Evolutionary conservation across 92 coral and sea anemone species (phyloP), one percentile per base, ranked within the genome.

Genomic region (Bergia puertoricense): DNA sequence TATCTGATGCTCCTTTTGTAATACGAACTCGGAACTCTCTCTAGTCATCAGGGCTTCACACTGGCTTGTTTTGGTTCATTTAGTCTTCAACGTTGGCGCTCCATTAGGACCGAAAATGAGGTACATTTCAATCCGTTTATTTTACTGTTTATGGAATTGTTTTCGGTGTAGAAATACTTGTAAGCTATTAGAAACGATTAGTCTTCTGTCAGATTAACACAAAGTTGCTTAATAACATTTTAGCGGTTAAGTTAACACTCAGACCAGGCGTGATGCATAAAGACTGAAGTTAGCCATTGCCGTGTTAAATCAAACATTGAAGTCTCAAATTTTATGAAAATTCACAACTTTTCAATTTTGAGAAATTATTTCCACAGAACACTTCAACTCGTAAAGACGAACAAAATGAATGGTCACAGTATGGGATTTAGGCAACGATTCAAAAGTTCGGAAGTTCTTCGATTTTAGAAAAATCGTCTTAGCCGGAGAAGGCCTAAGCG

Each of bases 1-100:
- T 45, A 2, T n/a, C 80, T 4, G 44, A 45, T 45, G 54, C 42
- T 42, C 80, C 46, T 5, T 40, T 74, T 39, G 5, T 39, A 38
- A 39, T 20, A 74, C 38, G 38, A 74, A 39, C 43, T 39, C 43
- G n/a, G 42, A 37, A 7, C 42, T 18, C 14, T 74, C 37, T 13
- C 77, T 13, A 40, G 51, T 45, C 80, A 38, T 41, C 80, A 15
- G 38, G 54, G 22, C 66, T 79, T n/a, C 65, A 79, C 37, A 79
- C 82, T 79, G 82, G 82, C 82, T 45, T 79, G 82, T 36, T 79
- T 79, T 37, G n/a, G 82, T 23, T 7, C 39, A 36, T 30, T 79
- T 50, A 4, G n/a, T n/a, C 14, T 16, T 10, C 82, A 42, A 10
- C 82, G 23, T 36, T 79, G 65, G 65, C 66, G 66, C 20, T 79